phyloP scores from a whole-genome alignment of 2,797 vertebrate genomes.

The Paramormyrops hopkinsi region DNA sequence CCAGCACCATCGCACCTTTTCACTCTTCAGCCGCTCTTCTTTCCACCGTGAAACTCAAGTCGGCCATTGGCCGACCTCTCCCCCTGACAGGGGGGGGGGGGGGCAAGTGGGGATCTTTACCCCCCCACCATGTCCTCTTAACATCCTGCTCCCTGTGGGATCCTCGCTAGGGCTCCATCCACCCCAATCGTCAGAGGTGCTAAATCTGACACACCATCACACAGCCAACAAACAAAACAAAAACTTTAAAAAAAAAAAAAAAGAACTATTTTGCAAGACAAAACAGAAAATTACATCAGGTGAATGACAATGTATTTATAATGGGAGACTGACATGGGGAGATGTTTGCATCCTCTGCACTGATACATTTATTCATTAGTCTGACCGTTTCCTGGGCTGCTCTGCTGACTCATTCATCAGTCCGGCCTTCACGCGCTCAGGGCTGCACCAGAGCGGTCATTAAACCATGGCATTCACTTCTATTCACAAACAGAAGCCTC shows the following conservation, averaged over 20 bases:
- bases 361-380: neutral
- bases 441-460: neutral
- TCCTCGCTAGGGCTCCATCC: neutral
- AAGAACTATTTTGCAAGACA: neutral
- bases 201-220: neutral
- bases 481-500: neutral
- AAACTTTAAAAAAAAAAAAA: neutral
- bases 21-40: neutral
- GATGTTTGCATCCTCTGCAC: neutral
- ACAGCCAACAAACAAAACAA: neutral
- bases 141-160: neutral
- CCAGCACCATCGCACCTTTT: neutral
- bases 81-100: neutral
- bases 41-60: neutral
- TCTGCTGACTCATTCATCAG: neutral
- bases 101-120: neutral
- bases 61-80: neutral
- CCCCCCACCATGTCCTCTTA: neutral
- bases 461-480: neutral
- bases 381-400: neutral
- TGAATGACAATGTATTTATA: neutral
- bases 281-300: neutral
- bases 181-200: neutral
- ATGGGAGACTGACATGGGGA: neutral
- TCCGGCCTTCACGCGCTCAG: neutral